Evolutionary conservation across 2,113 vertebrate species (phyloP).

Genomic region (Pogonocichla stellata): DNA sequence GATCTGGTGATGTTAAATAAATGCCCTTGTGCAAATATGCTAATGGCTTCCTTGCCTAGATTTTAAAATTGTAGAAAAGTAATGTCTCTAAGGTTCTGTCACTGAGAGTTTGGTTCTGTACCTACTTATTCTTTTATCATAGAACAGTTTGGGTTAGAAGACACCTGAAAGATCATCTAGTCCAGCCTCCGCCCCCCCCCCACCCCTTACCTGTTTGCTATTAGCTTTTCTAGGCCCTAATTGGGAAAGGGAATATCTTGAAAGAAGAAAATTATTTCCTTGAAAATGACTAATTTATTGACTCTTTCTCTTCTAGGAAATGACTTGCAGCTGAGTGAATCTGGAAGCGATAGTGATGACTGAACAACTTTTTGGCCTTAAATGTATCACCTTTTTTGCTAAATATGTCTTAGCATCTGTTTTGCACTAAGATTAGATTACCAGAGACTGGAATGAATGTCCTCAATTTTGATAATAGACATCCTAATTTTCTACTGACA

Average conservation of each 20-base stretch:
- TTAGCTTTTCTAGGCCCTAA: neutral
- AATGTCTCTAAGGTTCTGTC: neutral
- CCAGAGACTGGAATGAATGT: constrained; percentile 58
- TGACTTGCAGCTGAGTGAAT: constrained; percentile 96
- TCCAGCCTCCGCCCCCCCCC: neutral
- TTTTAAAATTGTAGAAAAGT: neutral
- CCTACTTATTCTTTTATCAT: neutral
- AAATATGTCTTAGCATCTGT: constrained; percentile 60
- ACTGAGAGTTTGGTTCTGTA: neutral
- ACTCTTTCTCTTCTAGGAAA: constrained; percentile 83
- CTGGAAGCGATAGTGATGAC: constrained; percentile 93
- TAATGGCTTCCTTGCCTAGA: neutral
- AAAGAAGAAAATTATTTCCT: neutral
- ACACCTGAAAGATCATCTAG: neutral
- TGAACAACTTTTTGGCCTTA: constrained; percentile 71
- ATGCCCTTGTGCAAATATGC: neutral
- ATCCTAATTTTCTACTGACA: constrained; percentile 68
- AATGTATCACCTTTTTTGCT: constrained; percentile 59
- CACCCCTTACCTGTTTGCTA: neutral
- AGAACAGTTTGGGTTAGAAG: neutral
- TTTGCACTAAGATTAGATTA: constrained; percentile 72
- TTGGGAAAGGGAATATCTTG: neutral
- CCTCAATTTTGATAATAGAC: constrained; percentile 63
- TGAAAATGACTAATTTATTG: constrained; percentile 22
- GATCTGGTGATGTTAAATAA: neutral